Evolutionary conservation across 2,888 invertebrate genomes (phyloP), one percentile per base, ranked within the genome.

Genomic region (Dryococelus australis): DNA sequence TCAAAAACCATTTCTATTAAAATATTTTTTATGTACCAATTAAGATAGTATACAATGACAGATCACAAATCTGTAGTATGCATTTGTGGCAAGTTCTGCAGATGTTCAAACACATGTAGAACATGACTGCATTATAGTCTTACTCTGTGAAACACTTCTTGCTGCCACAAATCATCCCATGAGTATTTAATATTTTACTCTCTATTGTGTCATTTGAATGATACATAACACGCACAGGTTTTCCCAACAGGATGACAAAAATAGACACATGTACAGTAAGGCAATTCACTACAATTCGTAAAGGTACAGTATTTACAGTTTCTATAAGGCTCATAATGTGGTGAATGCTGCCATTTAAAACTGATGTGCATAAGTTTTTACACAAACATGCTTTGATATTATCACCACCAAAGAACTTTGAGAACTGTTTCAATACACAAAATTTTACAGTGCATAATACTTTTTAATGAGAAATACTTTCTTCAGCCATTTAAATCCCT

Each of bases 271-370:
- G 2, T 12, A 47, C 47, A 47, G 10, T 10, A 65, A 5, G 1
- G 16, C n/a, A 16, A 20, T 65, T 24, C n/a, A 9, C 24, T 65
- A 65, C 24, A 65, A n/a, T 65, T 65, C 51, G 0, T 51, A 1
- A 35, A 35, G 35, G 35, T 65, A 65, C 10, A 20, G 20, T n/a
- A n/a, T 24, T 24, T 65, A 20, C 16, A 65, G 65, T 65, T 20
- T n/a, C 65, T 65, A 35, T 35, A 65, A 65, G n/a, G 65, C 65
- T n/a, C n/a, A 65, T 4, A 8, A n/a, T 65, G 65, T 16, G 65
- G 65, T 65, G n/a, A 65, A 65, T 65, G n/a, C n/a, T 65, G 20
- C 65, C 65, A 65, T 65, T 65, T n/a, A n/a, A n/a, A 65, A 65
- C 65, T 12, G 65, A n/a, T 24, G 24, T 65, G 24, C 65, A 65